Evolutionary conservation across 1,140 invertebrate genomes (phyloP).

Genomic region (Eufriesea mexicana): DNA sequence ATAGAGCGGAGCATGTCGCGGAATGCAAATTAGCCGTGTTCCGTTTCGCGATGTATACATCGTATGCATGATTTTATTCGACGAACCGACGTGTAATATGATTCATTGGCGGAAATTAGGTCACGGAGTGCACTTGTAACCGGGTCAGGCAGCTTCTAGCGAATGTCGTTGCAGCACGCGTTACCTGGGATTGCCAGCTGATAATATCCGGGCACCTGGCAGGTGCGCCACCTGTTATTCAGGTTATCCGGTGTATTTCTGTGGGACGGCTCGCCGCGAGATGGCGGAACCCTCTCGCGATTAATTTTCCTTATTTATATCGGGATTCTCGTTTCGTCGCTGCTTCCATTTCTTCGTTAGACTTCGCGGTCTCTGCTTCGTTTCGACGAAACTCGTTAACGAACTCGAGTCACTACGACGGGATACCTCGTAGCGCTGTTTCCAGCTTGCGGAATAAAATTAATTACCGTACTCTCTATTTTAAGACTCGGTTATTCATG

Average conservation of each 20-base stretch:
- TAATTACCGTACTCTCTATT: too few species aligned
- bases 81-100: slow-evolving; percentile 16
- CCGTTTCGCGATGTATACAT: too few species aligned
- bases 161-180: slow-evolving; percentile 34
- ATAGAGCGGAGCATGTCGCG: neutral
- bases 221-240: slow-evolving; percentile 60
- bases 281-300: slow-evolving; percentile 10
- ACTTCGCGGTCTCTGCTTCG: too few species aligned
- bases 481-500: too few species aligned
- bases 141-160: neutral
- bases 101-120: slow-evolving; percentile 40
- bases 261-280: slow-evolving; percentile 12
- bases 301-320: slow-evolving; percentile 28
- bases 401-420: neutral
- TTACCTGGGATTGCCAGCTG: slow-evolving; percentile 35
- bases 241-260: slow-evolving; percentile 11
- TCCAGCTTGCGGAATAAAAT: neutral
- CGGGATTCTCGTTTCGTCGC: neutral
- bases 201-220: slow-evolving; percentile 47
- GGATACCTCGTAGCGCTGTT: neutral
- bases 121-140: slow-evolving; percentile 34
- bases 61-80: slow-evolving; percentile 10
- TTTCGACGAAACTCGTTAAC: too few species aligned
- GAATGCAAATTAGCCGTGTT: neutral
- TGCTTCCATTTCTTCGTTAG: neutral